Conservation (phyloP, 2,797 vertebrate genomes). For the Sebastiscus tertius region DNA sequence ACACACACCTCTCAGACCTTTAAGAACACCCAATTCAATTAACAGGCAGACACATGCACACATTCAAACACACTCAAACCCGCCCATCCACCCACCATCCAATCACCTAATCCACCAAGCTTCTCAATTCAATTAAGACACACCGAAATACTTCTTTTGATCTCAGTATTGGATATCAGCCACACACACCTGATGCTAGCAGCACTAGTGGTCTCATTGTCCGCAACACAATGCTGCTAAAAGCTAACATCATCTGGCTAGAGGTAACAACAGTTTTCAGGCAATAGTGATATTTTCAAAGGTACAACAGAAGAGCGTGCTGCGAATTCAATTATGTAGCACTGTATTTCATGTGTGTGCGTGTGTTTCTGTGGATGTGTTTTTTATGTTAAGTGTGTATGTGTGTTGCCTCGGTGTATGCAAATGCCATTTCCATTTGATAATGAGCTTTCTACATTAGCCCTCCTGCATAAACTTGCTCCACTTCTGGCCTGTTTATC, state of each 20-base stretch:
- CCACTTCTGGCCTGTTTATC: background rate
- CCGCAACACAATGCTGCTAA: slow-evolving; percentile 64
- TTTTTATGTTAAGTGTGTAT: slow-evolving; percentile 1
- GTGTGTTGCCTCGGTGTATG: background rate
- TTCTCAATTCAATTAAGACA: slow-evolving; percentile 75
- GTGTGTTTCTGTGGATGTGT: background rate
- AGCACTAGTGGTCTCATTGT: slow-evolving; percentile 67
- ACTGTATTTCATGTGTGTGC: slow-evolving; percentile 12
- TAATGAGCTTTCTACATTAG: slow-evolving; percentile 32
- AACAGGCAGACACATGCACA: slow-evolving; percentile 57
- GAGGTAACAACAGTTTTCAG: slow-evolving; percentile 68
- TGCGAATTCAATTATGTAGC: slow-evolving; percentile 34
- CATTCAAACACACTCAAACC: slow-evolving; percentile 36
- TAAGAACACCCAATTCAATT: slow-evolving; percentile 63
- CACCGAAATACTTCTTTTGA: slow-evolving; percentile 72
- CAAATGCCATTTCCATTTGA: slow-evolving; percentile 30
- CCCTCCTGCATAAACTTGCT: background rate
- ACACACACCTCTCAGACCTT: slow-evolving; percentile 66
- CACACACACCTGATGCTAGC: slow-evolving; percentile 79
- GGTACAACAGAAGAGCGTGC: slow-evolving; percentile 26
- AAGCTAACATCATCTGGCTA: slow-evolving; percentile 75
- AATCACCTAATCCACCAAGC: slow-evolving; percentile 51
- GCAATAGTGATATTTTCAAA: slow-evolving; percentile 41
- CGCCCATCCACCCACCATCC: slow-evolving; percentile 38
- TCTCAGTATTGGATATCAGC: slow-evolving; percentile 75